These are phyloP conservation scores for Poeciliopsis turneri DNA, from an alignment of 2,797 vertebrate genomes.

Conservation along the genomic window DNA sequence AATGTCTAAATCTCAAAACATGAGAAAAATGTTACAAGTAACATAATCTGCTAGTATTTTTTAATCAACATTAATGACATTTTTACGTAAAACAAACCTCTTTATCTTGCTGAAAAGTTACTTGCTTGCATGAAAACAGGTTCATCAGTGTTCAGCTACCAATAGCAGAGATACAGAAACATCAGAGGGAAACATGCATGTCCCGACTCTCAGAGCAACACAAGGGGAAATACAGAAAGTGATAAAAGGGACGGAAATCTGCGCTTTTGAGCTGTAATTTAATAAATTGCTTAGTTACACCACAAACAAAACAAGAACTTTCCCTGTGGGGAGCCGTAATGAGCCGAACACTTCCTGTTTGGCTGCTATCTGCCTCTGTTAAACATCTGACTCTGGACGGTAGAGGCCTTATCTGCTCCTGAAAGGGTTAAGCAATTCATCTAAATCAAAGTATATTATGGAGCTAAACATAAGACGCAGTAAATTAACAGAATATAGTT, in stretches of 20 bases:
- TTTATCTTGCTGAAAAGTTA: too few species aligned
- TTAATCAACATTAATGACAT: too few species aligned
- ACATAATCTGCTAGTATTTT: too few species aligned
- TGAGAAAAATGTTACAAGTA: too few species aligned
- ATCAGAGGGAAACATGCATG: neutral
- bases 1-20: too few species aligned
- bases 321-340: conserved; percentile 29
- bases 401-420: conserved; percentile 12
- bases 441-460: too few species aligned
- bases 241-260: conserved; percentile 4
- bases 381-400: conserved; percentile 22
- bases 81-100: too few species aligned
- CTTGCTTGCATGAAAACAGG: neutral
- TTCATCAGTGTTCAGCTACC: too few species aligned
- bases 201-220: neutral
- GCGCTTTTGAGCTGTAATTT: conserved; percentile 30
- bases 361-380: conserved; percentile 36
- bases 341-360: conserved; percentile 37
- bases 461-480: neutral
- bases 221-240: conserved; percentile 7
- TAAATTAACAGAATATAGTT: neutral
- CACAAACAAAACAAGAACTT: conserved; percentile 33
- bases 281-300: conserved; percentile 37
- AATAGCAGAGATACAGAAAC: neutral
- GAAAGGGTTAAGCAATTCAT: neutral